These are phyloP conservation scores for Zapornia atra DNA, from an alignment of 2,113 vertebrate genomes.

Conservation along the genomic window DNA sequence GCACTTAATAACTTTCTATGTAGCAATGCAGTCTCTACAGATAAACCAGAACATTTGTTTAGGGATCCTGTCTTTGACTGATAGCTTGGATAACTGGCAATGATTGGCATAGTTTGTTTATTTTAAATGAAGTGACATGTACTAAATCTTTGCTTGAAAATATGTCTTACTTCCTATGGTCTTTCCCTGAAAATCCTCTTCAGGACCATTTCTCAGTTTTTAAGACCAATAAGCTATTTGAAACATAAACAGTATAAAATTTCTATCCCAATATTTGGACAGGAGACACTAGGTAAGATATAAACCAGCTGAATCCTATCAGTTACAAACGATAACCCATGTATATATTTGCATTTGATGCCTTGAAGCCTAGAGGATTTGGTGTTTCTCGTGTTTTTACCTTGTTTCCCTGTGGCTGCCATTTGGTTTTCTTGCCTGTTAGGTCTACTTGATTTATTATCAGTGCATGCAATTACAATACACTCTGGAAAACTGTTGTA, in stretches of 20 bases:
- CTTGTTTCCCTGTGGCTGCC: constrained; percentile 63
- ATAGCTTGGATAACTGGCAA: neutral
- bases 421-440: constrained; percentile 69
- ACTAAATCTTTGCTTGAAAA: neutral
- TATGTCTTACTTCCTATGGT: neutral
- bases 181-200: neutral
- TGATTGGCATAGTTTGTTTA: neutral
- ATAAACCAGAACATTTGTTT: neutral
- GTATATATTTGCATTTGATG: neutral
- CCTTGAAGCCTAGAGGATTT: constrained; percentile 35
- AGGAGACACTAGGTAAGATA: neutral
- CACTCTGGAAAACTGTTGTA: constrained; percentile 60
- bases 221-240: neutral
- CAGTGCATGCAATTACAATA: constrained; percentile 71
- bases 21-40: neutral
- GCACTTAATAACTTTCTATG: neutral
- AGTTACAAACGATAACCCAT: constrained; percentile 2
- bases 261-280: neutral
- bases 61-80: neutral
- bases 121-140: neutral
- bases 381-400: constrained; percentile 55
- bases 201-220: neutral
- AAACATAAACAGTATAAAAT: neutral
- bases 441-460: constrained; percentile 70
- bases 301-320: constrained; percentile 6